Percentiles rank a stretch among this genome's conserved stretches.
Evolutionary conservation across 2,888 invertebrate genomes (phyloP).

Genomic region (Epicampocera succincta): DNA sequence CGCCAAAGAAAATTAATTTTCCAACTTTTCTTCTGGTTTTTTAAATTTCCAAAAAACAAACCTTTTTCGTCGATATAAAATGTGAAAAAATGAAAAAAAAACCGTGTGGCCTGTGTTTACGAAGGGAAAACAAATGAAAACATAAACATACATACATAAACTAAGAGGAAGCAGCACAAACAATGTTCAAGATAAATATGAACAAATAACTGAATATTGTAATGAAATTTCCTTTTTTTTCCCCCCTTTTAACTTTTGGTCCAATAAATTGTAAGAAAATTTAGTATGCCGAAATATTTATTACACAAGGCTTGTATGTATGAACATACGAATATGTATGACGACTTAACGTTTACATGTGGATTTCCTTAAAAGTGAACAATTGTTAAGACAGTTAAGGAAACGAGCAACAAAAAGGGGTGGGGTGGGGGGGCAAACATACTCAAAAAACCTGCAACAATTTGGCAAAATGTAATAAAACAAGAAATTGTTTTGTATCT

Average conservation of each 20-base stretch:
- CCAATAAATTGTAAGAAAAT: constrained; percentile 2
- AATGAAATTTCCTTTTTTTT: not conserved
- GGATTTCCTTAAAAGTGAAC: constrained; percentile 34
- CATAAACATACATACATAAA: not conserved
- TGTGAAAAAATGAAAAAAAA: not conserved
- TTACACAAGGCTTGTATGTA: not conserved
- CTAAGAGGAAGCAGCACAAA: not conserved
- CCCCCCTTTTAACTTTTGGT: constrained; percentile 19
- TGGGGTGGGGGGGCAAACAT: not conserved
- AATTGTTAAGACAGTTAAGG: constrained; percentile 3
- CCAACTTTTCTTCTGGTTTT: not conserved
- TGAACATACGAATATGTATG: not conserved
- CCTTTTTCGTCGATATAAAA: constrained; percentile 3
- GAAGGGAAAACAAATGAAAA: constrained; percentile 12
- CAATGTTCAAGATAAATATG: constrained; percentile 15
- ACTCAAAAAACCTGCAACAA: constrained; percentile 53
- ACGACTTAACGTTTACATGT: not conserved
- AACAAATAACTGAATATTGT: constrained; percentile 23
- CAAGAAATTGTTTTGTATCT: constrained; percentile 37
- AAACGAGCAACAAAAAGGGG: not conserved
- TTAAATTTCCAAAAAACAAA: not conserved
- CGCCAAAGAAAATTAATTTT: not conserved
- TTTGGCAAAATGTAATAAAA: constrained; percentile 52
- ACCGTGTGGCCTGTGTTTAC: not conserved
- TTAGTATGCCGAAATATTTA: constrained; percentile 11